Evolutionary conservation across 1,140 invertebrate genomes (phyloP), one percentile per base, ranked within the genome.

Genomic region (Drosophila athabasca): DNA sequence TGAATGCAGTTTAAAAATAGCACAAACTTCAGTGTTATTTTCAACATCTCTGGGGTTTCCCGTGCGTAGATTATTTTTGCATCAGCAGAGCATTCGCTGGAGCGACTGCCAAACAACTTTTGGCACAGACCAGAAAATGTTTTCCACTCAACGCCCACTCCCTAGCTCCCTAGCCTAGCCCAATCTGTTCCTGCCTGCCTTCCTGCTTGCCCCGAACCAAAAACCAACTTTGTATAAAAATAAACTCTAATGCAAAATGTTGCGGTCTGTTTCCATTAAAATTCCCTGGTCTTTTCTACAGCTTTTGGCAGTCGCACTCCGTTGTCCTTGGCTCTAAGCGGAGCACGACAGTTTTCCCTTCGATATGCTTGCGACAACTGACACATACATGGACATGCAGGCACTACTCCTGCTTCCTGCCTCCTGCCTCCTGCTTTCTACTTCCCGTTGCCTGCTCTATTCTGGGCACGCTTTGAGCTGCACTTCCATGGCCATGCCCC

Each of bases 181-280:
- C 31, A 19, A 54, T 44, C 59, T 49, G 17, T 19, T 19, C 17
- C 31, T 24, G 0, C 26, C 8, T n/a, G 29, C 29, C n/a, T 17
- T 4, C 3, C 45, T 43, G 19, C 29, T 9, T 17, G 35, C 3
- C 11, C 35, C 11, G 0, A 39, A 39, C 11, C 31, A 3, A 9
- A 31, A 31, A 11, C n/a, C 24, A 26, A 52, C 17, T 49, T 49
- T 24, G 54, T 43, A 15, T 57, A 60, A 75, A 75, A 70, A 76
- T 68, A 77, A 59, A 60, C 57, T 66, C 49, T 81, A 85, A 88
- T 82, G 83, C 66, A 83, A 87, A 88, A 79, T 72, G 83, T 87
- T 87, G 83, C 83, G 82, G 82, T 87, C 82, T 87, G 70, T 88
- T 87, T 87, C 62, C 82, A 88, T 61, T 61, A 61, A 62, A 79